Evolutionary conservation across 37 sponge, comb jelly and placozoan genomes (phyloP).

Genomic region (Agelas oroides): DNA sequence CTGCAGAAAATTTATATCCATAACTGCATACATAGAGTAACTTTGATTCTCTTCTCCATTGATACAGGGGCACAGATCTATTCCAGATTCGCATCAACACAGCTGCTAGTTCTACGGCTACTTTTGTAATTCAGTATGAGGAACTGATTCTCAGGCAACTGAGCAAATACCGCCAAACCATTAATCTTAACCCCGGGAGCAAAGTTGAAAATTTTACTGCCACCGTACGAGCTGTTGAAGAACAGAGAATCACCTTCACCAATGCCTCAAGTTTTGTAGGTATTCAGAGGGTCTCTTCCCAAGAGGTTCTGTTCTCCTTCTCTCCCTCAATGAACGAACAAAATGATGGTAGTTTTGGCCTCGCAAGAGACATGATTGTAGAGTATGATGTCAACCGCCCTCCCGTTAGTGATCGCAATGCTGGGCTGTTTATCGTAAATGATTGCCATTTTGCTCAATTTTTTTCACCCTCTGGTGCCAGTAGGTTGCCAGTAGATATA

Average conservation of each 20-base stretch:
- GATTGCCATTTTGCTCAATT: slow-evolving; percentile 74
- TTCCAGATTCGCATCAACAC: slow-evolving; percentile 42
- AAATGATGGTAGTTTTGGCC: slow-evolving; percentile 27
- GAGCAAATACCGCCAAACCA: slow-evolving; percentile 25
- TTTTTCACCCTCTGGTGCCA: slow-evolving; percentile 49
- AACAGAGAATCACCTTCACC: slow-evolving; percentile 25
- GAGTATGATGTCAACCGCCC: slow-evolving; percentile 67
- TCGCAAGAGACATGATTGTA: slow-evolving; percentile 40
- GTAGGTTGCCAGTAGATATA: slow-evolving; percentile 39
- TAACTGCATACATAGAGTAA: too few relatives aligned
- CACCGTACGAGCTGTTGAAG: slow-evolving; percentile 35
- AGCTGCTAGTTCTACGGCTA: slow-evolving; percentile 27
- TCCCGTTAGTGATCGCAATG: not conserved
- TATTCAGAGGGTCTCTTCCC: not conserved
- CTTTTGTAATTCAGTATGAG: slow-evolving; percentile 55
- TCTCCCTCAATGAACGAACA: slow-evolving; percentile 34
- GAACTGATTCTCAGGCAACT: slow-evolving; percentile 48
- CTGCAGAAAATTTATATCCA: too few relatives aligned
- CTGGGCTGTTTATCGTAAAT: slow-evolving; percentile 38
- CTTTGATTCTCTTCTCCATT: not conserved
- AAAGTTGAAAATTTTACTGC: slow-evolving; percentile 48
- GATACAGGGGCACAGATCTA: slow-evolving; percentile 3
- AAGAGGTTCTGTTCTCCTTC: slow-evolving; percentile 31
- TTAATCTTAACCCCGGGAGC: slow-evolving; percentile 68
- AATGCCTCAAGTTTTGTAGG: slow-evolving; percentile 25